Evolutionary conservation across 37 sponge, comb jelly and placozoan species (phyloP).

Genomic region (Ephydatia muelleri): DNA sequence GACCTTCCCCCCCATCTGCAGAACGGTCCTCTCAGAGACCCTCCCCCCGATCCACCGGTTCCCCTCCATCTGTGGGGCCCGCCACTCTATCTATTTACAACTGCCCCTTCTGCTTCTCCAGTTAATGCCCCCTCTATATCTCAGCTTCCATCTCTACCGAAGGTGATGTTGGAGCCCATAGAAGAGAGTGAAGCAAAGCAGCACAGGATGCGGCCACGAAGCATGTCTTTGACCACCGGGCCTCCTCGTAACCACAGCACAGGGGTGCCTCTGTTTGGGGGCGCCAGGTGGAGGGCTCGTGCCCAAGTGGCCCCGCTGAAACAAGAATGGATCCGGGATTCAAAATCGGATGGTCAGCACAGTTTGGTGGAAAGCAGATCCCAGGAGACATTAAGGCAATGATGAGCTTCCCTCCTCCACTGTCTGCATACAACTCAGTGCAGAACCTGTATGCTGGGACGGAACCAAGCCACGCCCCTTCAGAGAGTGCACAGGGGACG

Average conservation of each 20-base stretch:
- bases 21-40: too few relatives aligned
- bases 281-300: constrained; percentile 1
- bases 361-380: neutral
- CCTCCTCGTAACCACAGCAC: neutral
- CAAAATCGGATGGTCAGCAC: neutral
- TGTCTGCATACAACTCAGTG: neutral
- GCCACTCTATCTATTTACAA: too few relatives aligned
- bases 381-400: neutral
- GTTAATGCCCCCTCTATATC: neutral
- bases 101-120: too few relatives aligned
- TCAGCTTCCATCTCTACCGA: neutral
- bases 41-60: too few relatives aligned
- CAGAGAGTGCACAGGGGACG: too few relatives aligned
- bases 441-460: neutral
- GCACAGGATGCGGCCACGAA: neutral
- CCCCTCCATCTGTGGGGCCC: too few relatives aligned
- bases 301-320: constrained; percentile 1
- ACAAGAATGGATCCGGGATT: neutral
- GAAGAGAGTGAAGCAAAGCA: neutral
- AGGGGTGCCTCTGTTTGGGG: neutral
- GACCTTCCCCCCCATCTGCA: neutral
- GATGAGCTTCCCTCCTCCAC: neutral
- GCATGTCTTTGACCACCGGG: neutral
- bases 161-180: neutral
- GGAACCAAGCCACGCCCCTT: neutral